Evolutionary conservation across 2,888 invertebrate species (phyloP).

Genomic region (Stenodera caucasica): DNA sequence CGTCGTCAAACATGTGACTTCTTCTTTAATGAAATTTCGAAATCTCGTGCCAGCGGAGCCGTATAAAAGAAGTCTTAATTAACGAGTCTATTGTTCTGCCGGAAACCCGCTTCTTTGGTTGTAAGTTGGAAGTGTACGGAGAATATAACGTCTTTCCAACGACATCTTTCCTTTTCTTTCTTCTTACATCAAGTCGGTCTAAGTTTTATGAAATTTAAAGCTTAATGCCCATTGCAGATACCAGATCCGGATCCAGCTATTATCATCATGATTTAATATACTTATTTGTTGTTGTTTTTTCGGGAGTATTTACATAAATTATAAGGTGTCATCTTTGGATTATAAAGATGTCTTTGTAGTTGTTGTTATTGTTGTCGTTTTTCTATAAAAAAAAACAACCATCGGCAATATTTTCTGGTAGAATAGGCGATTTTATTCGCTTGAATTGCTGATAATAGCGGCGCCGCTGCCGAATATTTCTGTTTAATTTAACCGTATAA

Average conservation of each 20-base stretch:
- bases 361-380: background rate
- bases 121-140: constrained; percentile 37
- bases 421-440: constrained; percentile 32
- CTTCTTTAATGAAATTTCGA: constrained; percentile 29
- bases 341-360: background rate
- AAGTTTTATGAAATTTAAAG: constrained; percentile 36
- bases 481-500: constrained; percentile 30
- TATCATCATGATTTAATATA: background rate
- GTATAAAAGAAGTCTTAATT: constrained; percentile 74
- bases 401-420: constrained; percentile 38
- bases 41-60: constrained; percentile 27
- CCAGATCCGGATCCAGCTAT: constrained; percentile 5
- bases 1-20: constrained; percentile 20
- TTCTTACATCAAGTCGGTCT: constrained; percentile 33
- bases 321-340: background rate
- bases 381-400: constrained; percentile 22
- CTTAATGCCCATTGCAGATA: constrained; percentile 36
- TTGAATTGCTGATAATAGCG: constrained; percentile 13
- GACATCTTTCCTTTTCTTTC: constrained; percentile 3
- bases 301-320: background rate
- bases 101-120: constrained; percentile 58
- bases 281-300: background rate
- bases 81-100: constrained; percentile 74
- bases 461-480: constrained; percentile 14
- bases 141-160: constrained; percentile 2